Base-by-base conservation (phyloP, 2,113 vertebrate species). In the zebrafish (Danio rerio) region DNA sequence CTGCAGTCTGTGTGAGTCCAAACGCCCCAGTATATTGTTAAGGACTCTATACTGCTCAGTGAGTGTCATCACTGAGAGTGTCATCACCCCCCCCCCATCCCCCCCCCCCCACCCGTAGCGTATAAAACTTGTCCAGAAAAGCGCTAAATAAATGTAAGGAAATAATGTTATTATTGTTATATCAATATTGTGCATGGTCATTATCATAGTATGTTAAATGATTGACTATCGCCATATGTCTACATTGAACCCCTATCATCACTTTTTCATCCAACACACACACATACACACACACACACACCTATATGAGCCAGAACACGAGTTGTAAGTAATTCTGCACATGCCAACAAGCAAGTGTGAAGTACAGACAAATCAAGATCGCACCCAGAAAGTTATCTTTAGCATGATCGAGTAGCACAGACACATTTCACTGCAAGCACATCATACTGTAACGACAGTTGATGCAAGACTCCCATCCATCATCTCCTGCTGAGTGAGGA, bases 311-410 rank as follows among this genome's bases (percentile, higher is more conserved):
- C 66, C 55, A 80, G 63, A 56, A 81, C 83, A 66, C 8, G 47
- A 50, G 18, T 52, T 21, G 5, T 47, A 18, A 49, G 21, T 59
- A 73, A 58, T 66, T n/a, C 70, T 76, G 55, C 82, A 70, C 77
- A 86, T 65, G 88, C 79, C 76, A 81, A 85, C 12, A 55, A 31
- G 72, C 70, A 80, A 68, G 66, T 61, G 86, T 52, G 52, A 18
- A 78, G 81, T 84, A 74, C 12, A 84, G 75, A 83, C 80, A 81
- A 82, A 87, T 81, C 68, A 69, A 31, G 71, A 66, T 80, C 71
- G 81, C 82, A 68, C 83, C 86, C 80, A 77, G 71, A 7, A 71
- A 82, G 82, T 85, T 85, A 84, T 87, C 76, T 80, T 86, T 87
- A 83, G 78, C 70, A 84, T 83, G 70, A 70, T 58, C 43, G 81